phyloP scores from a whole-genome alignment of 2,797 vertebrate species.

The Danio albolineatus region DNA sequence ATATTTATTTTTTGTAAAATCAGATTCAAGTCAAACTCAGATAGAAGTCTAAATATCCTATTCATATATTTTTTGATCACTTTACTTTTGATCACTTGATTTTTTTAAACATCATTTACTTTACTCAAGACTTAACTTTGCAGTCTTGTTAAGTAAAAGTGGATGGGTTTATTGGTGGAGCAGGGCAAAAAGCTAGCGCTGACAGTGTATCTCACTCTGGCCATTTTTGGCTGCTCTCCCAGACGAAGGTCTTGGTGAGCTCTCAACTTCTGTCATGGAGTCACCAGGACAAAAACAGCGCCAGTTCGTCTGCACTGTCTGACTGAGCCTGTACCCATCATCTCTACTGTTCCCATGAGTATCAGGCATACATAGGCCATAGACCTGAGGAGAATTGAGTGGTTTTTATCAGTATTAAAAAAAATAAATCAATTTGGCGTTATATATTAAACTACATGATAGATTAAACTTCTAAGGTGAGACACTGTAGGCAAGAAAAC shows the following conservation, averaged over 20 bases:
- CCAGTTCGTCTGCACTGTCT: constrained; percentile 70
- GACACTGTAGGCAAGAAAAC: no score
- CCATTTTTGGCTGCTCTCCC: constrained; percentile 54
- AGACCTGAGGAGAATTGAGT: not conserved
- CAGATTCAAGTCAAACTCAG: no score
- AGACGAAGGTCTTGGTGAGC: constrained; percentile 66
- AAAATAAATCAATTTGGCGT: not conserved
- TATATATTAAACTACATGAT: not conserved
- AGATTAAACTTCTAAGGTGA: no score
- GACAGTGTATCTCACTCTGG: constrained; percentile 54
- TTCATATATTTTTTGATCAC: no score
- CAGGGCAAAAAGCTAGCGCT: constrained; percentile 40
- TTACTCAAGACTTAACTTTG: not conserved
- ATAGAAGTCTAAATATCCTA: no score
- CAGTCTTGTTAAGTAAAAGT: constrained; percentile 2
- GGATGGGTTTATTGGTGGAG: constrained; percentile 18
- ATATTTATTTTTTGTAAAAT: no score
- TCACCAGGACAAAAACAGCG: constrained; percentile 72
- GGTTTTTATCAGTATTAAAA: constrained; percentile 6
- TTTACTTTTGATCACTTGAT: no score
- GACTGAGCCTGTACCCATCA: constrained; percentile 58
- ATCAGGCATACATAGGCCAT: constrained; percentile 62
- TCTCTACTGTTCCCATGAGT: constrained; percentile 71
- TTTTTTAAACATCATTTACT: no score
- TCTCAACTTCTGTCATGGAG: constrained; percentile 69